A percentile compares a stretch with the other conserved stretches of the same genome.
Conservation (phyloP, 2,113 vertebrate genomes). For the Bubo blakistoni region DNA sequence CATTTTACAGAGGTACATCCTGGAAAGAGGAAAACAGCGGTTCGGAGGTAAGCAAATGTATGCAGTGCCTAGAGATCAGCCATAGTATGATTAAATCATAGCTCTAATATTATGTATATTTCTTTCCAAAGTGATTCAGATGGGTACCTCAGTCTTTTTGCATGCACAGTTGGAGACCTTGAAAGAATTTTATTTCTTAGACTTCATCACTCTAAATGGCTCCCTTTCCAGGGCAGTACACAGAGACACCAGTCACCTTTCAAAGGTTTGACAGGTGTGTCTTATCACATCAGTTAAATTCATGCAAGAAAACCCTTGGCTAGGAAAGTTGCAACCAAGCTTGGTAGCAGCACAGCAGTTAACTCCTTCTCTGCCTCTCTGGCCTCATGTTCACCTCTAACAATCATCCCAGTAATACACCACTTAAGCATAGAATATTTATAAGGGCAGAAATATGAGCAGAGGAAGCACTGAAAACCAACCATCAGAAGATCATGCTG, state of each 20-base stretch:
- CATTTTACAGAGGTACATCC: background rate
- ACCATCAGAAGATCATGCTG: background rate
- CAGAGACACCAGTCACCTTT: background rate
- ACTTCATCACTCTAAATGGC: background rate
- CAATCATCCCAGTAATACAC: background rate
- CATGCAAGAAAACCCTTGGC: background rate
- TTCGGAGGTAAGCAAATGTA: background rate
- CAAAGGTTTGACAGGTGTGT: conserved; percentile 13
- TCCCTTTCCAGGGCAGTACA: background rate
- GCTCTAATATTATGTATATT: background rate
- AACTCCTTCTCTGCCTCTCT: background rate
- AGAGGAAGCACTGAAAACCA: background rate
- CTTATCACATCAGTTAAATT: conserved; percentile 28
- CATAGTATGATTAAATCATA: background rate
- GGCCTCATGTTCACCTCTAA: background rate
- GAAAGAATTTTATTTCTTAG: background rate
- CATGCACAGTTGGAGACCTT: background rate
- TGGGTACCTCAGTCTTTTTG: background rate
- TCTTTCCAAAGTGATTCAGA: conserved; percentile 4
- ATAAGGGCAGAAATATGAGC: background rate
- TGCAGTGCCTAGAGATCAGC: background rate
- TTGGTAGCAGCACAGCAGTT: background rate
- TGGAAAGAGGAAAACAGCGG: background rate
- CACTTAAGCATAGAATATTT: background rate
- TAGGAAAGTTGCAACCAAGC: background rate